Conservation (phyloP, 2,797 vertebrate species). For the Typhlichthys eigenmanni region DNA sequence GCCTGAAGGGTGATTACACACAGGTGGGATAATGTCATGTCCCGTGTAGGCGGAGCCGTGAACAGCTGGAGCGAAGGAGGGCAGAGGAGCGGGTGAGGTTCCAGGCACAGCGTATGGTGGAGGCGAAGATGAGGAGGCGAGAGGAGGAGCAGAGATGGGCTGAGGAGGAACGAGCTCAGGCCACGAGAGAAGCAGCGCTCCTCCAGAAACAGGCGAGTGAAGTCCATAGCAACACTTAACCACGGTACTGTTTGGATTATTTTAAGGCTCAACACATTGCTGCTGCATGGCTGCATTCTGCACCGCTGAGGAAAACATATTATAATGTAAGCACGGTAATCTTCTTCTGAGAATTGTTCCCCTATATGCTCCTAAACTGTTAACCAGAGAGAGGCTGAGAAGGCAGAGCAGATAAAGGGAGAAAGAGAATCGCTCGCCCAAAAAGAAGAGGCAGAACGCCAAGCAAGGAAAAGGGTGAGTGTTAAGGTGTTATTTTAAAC, state of each 20-base stretch:
- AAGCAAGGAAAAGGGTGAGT: conserved; percentile 90
- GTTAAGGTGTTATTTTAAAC: not conserved
- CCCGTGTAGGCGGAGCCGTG: conserved; percentile 75
- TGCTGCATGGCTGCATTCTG: no score
- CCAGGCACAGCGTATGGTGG: conserved; percentile 80
- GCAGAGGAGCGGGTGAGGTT: conserved; percentile 79
- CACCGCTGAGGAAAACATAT: no score
- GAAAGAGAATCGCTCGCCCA: conserved; percentile 88
- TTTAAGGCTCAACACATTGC: no score
- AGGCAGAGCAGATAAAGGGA: conserved; percentile 77
- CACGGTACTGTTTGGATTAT: no score
- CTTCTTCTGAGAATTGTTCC: not conserved
- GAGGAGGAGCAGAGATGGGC: conserved; percentile 78
- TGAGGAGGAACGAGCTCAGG: conserved; percentile 80
- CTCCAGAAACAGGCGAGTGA: conserved; percentile 85
- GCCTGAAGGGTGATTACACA: no score
- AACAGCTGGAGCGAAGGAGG: conserved; percentile 80
- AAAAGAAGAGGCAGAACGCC: conserved; percentile 89
- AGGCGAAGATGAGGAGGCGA: conserved; percentile 77
- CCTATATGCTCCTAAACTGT: not conserved
- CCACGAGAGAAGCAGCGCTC: conserved; percentile 80
- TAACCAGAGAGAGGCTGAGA: conserved; percentile 84
- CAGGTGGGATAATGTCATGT: no score
- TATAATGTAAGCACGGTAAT: no score
- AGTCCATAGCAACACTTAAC: not conserved